Base-by-base conservation (phyloP, 2,888 invertebrate species). In the Diadegma fenestrale region DNA sequence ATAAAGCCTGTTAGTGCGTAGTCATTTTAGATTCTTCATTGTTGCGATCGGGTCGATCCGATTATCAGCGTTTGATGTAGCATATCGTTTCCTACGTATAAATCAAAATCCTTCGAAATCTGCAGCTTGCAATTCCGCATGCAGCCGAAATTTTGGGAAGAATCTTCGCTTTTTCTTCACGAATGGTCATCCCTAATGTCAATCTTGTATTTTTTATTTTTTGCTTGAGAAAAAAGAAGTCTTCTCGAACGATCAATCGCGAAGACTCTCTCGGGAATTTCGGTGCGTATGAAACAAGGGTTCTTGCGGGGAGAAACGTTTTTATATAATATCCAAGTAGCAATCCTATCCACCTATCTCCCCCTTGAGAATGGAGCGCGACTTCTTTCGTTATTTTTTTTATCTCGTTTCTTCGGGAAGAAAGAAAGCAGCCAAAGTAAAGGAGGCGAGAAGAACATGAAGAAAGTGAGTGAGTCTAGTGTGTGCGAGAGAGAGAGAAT, bases 281-380 rank as follows among this genome's bases (percentile, higher is more conserved):
- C 33, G 51, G 82, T 80, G 80, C 80, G 82, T 83, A 80, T 63
- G 63, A 83, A n/a, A 83, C 72, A 83, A 78, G 82, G 86, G 66
- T 82, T 54, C 64, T 79, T 69, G 26, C 51, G 61, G 43, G 26
- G 64, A 37, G n/a, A 58, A 54, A 66, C 72, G 63, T 73, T 61
- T 68, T 22, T 87, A 84, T 86, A 86, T 88, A 86, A 75, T 75
- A 73, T 41, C 68, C 72, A 84, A 84, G 84, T 84, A 84, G 79
- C 86, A 84, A 86, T 83, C 84, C 82, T 69, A 80, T 76, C 81
- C 86, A 84, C 84, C 84, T 84, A 86, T 84, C 84, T 84, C 83
- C 69, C 78, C 84, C 84, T 73, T 43, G 68, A 80, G 76, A 48
- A 80, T 72, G 79, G 58, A 85, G 69, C 76, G 77, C 76, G 77